phyloP scores from a whole-genome alignment of 2,113 vertebrate species.

The Peromyscus californicus region DNA sequence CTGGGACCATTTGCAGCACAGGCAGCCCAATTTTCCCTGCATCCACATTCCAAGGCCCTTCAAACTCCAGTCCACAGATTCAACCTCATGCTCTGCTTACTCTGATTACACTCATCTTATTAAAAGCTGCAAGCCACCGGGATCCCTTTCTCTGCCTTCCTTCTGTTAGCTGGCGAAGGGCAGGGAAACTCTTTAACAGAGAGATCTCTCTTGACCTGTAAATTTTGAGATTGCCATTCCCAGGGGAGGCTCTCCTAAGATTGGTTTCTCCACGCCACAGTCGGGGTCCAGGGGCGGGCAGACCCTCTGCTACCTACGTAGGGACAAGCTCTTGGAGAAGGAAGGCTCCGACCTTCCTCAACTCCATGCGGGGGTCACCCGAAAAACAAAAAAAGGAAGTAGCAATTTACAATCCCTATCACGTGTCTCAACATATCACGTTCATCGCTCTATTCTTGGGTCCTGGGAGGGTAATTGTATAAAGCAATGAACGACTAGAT shows the following conservation, averaged over 20 bases:
- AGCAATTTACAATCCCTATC: neutral
- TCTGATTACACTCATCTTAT: neutral
- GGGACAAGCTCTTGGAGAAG: neutral
- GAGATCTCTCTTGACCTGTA: neutral
- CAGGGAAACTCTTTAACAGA: neutral
- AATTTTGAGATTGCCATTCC: neutral
- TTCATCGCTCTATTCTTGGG: conserved; percentile 44
- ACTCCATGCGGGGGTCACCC: neutral
- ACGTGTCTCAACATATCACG: neutral
- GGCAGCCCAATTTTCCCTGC: neutral
- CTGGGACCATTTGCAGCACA: neutral
- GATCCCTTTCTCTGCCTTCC: neutral
- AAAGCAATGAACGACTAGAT: conserved; percentile 70
- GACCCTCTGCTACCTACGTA: neutral
- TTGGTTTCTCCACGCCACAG: neutral
- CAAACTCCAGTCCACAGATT: neutral
- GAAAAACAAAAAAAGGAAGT: neutral
- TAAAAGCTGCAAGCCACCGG: neutral
- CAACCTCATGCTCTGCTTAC: neutral
- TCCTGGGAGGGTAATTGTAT: conserved; percentile 59
- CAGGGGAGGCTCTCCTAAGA: conserved; percentile 23
- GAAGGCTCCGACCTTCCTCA: neutral
- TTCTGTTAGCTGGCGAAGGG: neutral
- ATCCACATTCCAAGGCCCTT: neutral
- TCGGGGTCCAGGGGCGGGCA: neutral